phyloP scores from a whole-genome alignment of 2,797 vertebrate species.

The Telmatherina bonti region DNA sequence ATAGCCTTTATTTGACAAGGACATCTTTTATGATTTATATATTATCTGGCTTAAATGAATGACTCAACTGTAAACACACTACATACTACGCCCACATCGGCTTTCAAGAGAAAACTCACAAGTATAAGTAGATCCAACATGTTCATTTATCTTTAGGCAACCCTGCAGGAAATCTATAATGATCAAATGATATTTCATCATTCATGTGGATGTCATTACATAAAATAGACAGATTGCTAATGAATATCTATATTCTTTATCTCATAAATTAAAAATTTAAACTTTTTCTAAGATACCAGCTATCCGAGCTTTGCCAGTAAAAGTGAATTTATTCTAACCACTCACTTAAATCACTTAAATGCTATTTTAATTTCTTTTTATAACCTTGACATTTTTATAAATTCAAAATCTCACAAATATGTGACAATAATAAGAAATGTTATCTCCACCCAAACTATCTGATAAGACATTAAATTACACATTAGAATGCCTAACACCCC shows the following conservation, averaged over 20 bases:
- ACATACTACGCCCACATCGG: neutral
- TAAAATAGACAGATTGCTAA: neutral
- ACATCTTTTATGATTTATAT: slow-evolving; percentile 1
- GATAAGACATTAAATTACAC: neutral
- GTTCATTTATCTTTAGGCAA: neutral
- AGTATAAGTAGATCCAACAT: neutral
- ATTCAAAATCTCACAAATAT: neutral
- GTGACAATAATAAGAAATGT: neutral
- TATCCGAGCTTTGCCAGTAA: neutral
- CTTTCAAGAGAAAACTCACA: neutral
- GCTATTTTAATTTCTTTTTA: neutral
- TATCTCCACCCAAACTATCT: neutral
- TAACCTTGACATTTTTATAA: neutral
- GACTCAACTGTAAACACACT: neutral
- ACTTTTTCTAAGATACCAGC: no score
- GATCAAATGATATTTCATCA: neutral
- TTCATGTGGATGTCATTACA: neutral
- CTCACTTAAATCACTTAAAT: neutral
- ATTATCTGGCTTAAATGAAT: slow-evolving; percentile 6
- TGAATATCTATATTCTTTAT: neutral
- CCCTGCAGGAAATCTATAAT: neutral
- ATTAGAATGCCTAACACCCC: neutral
- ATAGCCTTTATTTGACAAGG: neutral
- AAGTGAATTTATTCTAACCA: neutral
- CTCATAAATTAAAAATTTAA: neutral